Evolutionary conservation across 2,888 invertebrate species (phyloP).

Genomic region (Dicycla oo): DNA sequence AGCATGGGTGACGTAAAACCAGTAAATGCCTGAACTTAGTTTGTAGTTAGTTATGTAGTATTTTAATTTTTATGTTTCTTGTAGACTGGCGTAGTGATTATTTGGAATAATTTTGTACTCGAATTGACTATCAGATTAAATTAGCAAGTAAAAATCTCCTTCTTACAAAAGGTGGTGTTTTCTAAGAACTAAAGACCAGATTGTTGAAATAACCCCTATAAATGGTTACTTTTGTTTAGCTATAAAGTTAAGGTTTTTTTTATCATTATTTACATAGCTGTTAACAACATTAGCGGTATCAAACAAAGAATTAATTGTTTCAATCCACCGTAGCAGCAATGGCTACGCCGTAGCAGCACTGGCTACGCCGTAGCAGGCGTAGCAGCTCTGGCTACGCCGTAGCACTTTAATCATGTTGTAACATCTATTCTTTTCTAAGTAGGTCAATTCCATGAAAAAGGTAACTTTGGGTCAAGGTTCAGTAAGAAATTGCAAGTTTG

Average conservation of each 20-base stretch:
- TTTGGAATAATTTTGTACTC: neutral
- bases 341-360: neutral
- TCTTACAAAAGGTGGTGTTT: neutral
- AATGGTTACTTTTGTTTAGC: rapidly evolving
- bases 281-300: neutral
- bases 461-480: neutral
- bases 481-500: slow-evolving; percentile 45
- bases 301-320: neutral
- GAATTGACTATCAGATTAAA: neutral
- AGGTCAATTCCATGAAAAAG: neutral
- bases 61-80: neutral
- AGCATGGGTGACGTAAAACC: too few species aligned
- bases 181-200: neutral
- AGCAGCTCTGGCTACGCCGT: slow-evolving; percentile 16
- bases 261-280: neutral
- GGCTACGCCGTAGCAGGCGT: slow-evolving; percentile 32
- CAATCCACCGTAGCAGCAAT: too few species aligned
- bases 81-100: neutral
- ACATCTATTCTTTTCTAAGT: neutral
- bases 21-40: too few species aligned
- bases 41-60: neutral
- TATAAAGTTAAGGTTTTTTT: too few species aligned
- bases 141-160: too few species aligned
- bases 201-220: too few species aligned
- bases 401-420: slow-evolving; percentile 4